Conservation (phyloP, 2,797 vertebrate genomes). For the Otolemur crassicaudatus region DNA sequence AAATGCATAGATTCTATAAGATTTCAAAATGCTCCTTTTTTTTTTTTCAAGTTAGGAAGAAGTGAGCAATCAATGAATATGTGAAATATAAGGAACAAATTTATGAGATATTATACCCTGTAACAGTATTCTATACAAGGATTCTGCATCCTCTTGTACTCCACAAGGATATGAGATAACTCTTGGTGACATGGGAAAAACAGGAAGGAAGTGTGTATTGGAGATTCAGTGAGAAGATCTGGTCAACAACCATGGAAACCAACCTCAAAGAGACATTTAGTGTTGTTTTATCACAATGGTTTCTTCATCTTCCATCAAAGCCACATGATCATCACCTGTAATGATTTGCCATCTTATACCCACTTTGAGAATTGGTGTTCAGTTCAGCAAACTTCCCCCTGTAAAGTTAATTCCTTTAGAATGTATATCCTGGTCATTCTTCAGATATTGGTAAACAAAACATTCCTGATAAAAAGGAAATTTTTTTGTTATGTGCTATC, state of each 20-base stretch:
- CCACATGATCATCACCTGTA: background rate
- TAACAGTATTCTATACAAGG: background rate
- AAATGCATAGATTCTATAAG: background rate
- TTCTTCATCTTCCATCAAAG: background rate
- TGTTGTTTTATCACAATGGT: background rate
- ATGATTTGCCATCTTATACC: background rate
- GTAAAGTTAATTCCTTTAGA: background rate
- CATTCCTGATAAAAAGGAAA: background rate
- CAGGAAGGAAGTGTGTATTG: background rate
- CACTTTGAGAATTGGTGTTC: background rate
- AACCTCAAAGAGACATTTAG: background rate
- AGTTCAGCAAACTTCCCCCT: background rate
- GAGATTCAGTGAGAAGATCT: background rate
- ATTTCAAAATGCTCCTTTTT: background rate
- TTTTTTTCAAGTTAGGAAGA: background rate
- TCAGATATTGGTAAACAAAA: background rate
- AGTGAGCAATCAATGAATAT: background rate
- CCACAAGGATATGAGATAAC: background rate
- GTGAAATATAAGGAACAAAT: background rate
- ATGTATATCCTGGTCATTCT: background rate
- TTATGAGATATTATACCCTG: background rate
- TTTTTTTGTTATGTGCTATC: background rate
- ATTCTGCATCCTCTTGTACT: background rate
- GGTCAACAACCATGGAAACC: background rate
- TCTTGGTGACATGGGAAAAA: conserved; percentile 8